Conservation (phyloP, 2,797 vertebrate genomes). For the Danio kyathit region DNA sequence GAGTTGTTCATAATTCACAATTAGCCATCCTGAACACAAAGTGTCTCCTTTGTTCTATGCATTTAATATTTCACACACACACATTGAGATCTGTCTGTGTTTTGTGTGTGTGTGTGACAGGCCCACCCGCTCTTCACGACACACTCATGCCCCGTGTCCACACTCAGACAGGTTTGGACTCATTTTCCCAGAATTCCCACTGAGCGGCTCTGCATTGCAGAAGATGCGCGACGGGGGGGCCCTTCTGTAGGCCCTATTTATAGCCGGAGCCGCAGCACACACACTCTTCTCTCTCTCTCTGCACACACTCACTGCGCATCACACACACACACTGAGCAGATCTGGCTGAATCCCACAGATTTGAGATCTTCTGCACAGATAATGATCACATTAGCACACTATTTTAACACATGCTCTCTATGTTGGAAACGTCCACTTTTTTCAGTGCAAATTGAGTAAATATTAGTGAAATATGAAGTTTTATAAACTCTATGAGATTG, state of each 20-base stretch:
- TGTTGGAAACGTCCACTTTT: too few species aligned
- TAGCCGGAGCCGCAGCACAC: constrained; percentile 59
- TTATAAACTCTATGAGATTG: too few species aligned
- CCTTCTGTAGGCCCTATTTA: constrained; percentile 68
- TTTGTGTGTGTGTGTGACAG: neutral
- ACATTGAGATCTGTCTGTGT: too few species aligned
- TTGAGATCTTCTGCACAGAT: too few species aligned
- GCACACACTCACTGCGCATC: constrained; percentile 23
- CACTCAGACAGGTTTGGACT: constrained; percentile 59
- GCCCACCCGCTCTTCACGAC: constrained; percentile 39
- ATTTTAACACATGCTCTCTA: too few species aligned
- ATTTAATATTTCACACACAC: neutral
- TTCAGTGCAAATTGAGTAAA: too few species aligned
- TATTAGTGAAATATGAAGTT: too few species aligned
- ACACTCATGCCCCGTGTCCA: constrained; percentile 54
- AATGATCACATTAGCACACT: too few species aligned
- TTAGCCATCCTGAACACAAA: neutral
- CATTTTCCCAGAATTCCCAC: constrained; percentile 66
- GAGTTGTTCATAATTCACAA: constrained; percentile 7
- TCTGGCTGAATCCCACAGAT: too few species aligned
- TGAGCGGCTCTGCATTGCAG: constrained; percentile 66
- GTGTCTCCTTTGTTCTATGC: neutral
- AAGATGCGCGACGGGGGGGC: constrained; percentile 58
- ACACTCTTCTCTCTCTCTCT: constrained; percentile 48
- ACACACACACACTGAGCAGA: constrained; percentile 10